Percentiles rank a stretch among this genome's conserved stretches.
These are phyloP conservation scores for Watsonalla binaria DNA, from an alignment of 2,888 invertebrate genomes.

Conservation along the genomic window DNA sequence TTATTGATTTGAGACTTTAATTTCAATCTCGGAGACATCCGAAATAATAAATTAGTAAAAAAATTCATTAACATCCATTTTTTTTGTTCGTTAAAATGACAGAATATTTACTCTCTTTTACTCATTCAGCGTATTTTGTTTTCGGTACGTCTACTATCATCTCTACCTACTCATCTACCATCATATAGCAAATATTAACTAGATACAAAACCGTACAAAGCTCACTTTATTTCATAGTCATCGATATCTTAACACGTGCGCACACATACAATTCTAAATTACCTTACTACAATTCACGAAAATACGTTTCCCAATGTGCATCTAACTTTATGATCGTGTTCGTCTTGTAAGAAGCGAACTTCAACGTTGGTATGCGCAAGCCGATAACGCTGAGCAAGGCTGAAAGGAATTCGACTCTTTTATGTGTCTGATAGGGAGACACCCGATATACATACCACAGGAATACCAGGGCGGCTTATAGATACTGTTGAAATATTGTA, in stretches of 20 bases:
- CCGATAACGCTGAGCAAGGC: constrained; percentile 37
- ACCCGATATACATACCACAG: constrained; percentile 6
- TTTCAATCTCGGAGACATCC: no score
- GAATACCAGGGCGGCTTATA: neutral
- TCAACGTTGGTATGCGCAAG: constrained; percentile 35
- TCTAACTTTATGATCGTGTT: neutral
- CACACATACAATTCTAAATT: neutral
- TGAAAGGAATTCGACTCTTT: constrained; percentile 33
- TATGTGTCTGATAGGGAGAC: constrained; percentile 16
- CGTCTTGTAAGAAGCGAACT: constrained; percentile 17
- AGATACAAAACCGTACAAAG: no score
- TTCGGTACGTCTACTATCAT: no score
- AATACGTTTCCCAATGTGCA: neutral
- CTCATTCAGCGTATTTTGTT: no score
- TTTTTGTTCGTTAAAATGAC: no score
- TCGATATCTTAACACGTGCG: neutral
- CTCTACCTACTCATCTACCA: no score
- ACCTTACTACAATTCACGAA: neutral
- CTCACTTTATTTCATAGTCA: no score
- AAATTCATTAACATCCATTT: no score
- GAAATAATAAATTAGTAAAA: no score
- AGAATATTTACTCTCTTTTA: no score
- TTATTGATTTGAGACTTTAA: no score
- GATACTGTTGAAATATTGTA: neutral
- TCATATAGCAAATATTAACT: no score